Evolutionary conservation across 2,113 vertebrate species (phyloP).

Genomic region (Muscicapa adusta): DNA sequence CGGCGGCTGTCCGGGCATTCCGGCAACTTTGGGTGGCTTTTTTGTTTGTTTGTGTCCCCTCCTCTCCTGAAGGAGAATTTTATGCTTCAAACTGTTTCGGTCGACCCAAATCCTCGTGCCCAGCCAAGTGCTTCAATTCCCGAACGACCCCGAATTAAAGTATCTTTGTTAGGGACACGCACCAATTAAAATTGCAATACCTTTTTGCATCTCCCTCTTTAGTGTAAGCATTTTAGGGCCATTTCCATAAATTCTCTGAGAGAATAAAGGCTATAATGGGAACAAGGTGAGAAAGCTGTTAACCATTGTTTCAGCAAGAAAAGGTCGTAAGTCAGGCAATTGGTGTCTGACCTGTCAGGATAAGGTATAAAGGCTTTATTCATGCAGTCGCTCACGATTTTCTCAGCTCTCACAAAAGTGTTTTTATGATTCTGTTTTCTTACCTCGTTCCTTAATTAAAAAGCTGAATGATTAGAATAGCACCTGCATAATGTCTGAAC

Average conservation of each 20-base stretch:
- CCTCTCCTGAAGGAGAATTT: background rate
- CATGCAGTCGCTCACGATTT: slow-evolving; percentile 73
- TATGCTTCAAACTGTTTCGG: background rate
- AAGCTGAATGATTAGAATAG: slow-evolving; percentile 84
- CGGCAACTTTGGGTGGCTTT: slow-evolving; percentile 34
- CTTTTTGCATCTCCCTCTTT: slow-evolving; percentile 55
- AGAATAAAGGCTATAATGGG: slow-evolving; percentile 69
- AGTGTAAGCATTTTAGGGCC: slow-evolving; percentile 62
- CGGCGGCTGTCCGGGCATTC: background rate
- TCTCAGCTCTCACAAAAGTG: slow-evolving; percentile 82
- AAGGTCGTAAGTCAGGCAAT: slow-evolving; percentile 80
- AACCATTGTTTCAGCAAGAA: slow-evolving; percentile 77
- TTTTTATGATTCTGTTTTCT: slow-evolving; percentile 83
- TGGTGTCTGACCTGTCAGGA: slow-evolving; percentile 77
- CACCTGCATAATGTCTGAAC: slow-evolving; percentile 85
- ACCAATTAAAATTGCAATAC: slow-evolving; percentile 61
- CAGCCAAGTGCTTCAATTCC: background rate
- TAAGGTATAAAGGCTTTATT: slow-evolving; percentile 83
- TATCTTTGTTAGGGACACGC: slow-evolving; percentile 45
- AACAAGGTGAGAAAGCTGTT: slow-evolving; percentile 80
- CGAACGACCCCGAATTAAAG: background rate
- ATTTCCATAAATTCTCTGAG: slow-evolving; percentile 71
- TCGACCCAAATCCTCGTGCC: background rate
- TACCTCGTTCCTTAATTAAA: slow-evolving; percentile 83
- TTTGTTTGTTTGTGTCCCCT: background rate